phyloP scores from a whole-genome alignment of 1,140 invertebrate genomes.

The Listronotus oregonensis region DNA sequence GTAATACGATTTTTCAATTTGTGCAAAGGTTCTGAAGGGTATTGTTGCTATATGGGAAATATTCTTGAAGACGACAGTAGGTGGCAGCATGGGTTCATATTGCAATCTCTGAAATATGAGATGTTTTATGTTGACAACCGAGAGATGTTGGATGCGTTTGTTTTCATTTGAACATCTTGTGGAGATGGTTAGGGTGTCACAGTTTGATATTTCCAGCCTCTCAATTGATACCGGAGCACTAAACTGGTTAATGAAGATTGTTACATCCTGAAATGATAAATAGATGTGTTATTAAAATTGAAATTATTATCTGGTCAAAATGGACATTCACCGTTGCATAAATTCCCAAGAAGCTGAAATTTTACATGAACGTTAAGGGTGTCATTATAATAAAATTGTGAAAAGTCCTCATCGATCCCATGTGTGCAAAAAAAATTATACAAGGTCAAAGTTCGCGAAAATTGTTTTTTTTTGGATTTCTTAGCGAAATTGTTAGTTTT shows the following conservation, averaged over 20 bases:
- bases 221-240: constrained; percentile 54
- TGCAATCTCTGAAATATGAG: constrained; percentile 50
- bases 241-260: constrained; percentile 58
- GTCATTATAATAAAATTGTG: too few relatives aligned
- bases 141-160: constrained; percentile 20
- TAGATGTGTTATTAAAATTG: too few relatives aligned
- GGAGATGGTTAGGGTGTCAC: constrained; percentile 55
- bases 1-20: constrained; percentile 19
- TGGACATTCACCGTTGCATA: too few relatives aligned
- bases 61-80: constrained; percentile 58
- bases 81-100: constrained; percentile 41
- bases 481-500: too few relatives aligned
- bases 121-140: constrained; percentile 22
- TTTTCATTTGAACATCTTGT: constrained; percentile 56
- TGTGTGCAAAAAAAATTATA: too few relatives aligned
- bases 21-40: constrained; percentile 56
- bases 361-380: too few relatives aligned
- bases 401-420: too few relatives aligned
- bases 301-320: too few relatives aligned
- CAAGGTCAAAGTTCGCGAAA: too few relatives aligned
- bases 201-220: constrained; percentile 58
- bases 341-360: too few relatives aligned
- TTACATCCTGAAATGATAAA: constrained; percentile 56
- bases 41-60: constrained; percentile 56
- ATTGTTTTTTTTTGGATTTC: too few relatives aligned